A percentile compares a stretch with the other conserved stretches of the same genome.
These are phyloP conservation scores for Drosophila kanapiae DNA, from an alignment of 1,140 invertebrate genomes.

Conservation along the genomic window DNA sequence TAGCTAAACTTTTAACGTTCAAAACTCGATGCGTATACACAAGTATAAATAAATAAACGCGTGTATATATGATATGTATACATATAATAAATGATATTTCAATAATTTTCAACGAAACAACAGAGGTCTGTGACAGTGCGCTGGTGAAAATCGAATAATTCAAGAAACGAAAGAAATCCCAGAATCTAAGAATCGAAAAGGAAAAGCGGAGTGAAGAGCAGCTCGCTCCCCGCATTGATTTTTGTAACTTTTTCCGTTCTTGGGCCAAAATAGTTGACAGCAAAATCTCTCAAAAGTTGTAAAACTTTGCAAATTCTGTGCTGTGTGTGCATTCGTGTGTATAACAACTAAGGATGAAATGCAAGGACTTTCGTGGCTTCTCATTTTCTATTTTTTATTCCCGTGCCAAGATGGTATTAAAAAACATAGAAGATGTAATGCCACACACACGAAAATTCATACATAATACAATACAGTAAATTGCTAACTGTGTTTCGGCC, in stretches of 20 bases:
- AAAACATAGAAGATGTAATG: constrained; percentile 47
- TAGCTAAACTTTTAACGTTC: constrained; percentile 67
- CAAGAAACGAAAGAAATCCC: constrained; percentile 9
- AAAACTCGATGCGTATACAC: constrained; percentile 57
- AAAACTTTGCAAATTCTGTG: constrained; percentile 40
- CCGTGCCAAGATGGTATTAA: constrained; percentile 30
- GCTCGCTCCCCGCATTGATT: constrained; percentile 42
- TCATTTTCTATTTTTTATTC: constrained; percentile 9
- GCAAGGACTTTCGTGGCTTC: constrained; percentile 43
- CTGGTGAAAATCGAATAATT: constrained; percentile 26
- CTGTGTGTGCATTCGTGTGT: constrained; percentile 62
- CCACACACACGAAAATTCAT: constrained; percentile 53
- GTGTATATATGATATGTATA: constrained; percentile 53
- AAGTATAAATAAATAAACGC: constrained; percentile 69
- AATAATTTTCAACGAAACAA: constrained; percentile 73
- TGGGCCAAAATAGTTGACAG: constrained; percentile 34
- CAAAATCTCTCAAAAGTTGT: constrained; percentile 21
- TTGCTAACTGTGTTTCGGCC: constrained; percentile 60
- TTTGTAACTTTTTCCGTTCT: constrained; percentile 23
- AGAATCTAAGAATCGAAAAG: constrained; percentile 1
- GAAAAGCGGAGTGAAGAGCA: constrained; percentile 7
- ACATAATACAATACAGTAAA: constrained; percentile 66
- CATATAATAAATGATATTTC: constrained; percentile 70
- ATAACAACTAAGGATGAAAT: constrained; percentile 67
- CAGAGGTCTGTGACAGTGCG: constrained; percentile 52